These are phyloP conservation scores for Petrocephalus zakoni DNA, from an alignment of 2,113 vertebrate species.

Conservation along the genomic window DNA sequence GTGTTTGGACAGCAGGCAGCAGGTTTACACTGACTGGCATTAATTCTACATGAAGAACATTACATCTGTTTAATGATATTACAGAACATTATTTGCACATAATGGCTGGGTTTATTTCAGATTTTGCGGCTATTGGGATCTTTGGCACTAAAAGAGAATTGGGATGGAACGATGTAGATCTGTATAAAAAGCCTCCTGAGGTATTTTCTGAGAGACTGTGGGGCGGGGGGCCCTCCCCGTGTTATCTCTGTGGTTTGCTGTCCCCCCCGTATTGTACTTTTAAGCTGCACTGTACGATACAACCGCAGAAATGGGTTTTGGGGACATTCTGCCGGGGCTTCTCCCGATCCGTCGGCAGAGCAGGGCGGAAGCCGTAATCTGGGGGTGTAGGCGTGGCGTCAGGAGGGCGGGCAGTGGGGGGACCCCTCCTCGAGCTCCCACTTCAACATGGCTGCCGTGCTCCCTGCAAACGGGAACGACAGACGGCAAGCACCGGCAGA, in stretches of 20 bases:
- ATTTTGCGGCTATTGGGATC: constrained; percentile 40
- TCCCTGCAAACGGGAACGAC: background rate
- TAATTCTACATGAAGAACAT: background rate
- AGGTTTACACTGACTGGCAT: constrained; percentile 3
- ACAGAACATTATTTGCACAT: background rate
- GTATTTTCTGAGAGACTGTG: constrained; percentile 67
- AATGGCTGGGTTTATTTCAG: constrained; percentile 15
- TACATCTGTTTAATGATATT: background rate
- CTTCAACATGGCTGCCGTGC: background rate
- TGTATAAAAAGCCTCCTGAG: constrained; percentile 54
- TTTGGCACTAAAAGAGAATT: constrained; percentile 45
- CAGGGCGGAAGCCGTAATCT: background rate
- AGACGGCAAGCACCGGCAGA: constrained; percentile 11
- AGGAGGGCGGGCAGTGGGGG: background rate
- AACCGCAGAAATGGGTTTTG: background rate
- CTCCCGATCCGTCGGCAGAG: background rate
- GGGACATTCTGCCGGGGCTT: background rate
- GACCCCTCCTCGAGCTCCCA: background rate
- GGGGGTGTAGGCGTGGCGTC: background rate
- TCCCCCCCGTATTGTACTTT: constrained; percentile 48
- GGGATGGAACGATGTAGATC: constrained; percentile 44
- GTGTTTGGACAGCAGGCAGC: background rate
- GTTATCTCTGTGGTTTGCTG: constrained; percentile 64
- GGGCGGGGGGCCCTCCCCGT: constrained; percentile 66
- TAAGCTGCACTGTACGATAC: constrained; percentile 11